phyloP scores from a whole-genome alignment of 2,888 invertebrate species.

The Agapostemon virescens region DNA sequence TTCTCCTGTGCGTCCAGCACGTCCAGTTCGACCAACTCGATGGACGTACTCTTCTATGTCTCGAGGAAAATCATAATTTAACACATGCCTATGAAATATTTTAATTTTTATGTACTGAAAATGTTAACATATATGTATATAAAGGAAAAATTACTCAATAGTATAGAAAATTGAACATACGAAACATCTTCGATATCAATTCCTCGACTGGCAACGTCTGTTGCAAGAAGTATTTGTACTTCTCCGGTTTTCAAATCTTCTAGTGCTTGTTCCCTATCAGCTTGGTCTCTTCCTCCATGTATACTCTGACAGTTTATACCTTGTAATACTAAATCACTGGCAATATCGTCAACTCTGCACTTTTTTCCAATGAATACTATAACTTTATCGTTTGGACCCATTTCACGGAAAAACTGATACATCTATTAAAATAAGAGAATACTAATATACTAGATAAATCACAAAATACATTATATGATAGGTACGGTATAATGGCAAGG shows the following conservation, averaged over 20 bases:
- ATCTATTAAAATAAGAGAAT: slow-evolving; percentile 80
- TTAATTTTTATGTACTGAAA: neutral
- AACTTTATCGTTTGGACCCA: slow-evolving; percentile 90
- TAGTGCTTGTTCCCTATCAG: slow-evolving; percentile 90
- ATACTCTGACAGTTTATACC: slow-evolving; percentile 89
- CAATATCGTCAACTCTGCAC: slow-evolving; percentile 89
- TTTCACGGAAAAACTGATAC: slow-evolving; percentile 86
- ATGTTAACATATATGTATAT: neutral
- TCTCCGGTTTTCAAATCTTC: slow-evolving; percentile 90
- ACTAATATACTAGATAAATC: neutral
- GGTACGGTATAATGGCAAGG: neutral
- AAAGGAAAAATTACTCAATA: neutral
- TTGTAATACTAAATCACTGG: slow-evolving; percentile 88
- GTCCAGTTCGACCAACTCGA: slow-evolving; percentile 96
- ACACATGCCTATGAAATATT: slow-evolving; percentile 85
- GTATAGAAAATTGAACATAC: slow-evolving; percentile 78
- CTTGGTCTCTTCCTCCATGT: slow-evolving; percentile 94
- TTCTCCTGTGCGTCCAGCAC: slow-evolving; percentile 92
- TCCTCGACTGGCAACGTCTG: slow-evolving; percentile 97
- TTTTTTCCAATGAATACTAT: slow-evolving; percentile 96
- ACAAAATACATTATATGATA: neutral
- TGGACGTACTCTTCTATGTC: slow-evolving; percentile 98
- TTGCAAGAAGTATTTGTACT: slow-evolving; percentile 93
- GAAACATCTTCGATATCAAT: slow-evolving; percentile 94
- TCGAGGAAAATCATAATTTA: slow-evolving; percentile 96